Conservation (phyloP, 2,113 vertebrate species). For the Emydocephalus ijimae region DNA sequence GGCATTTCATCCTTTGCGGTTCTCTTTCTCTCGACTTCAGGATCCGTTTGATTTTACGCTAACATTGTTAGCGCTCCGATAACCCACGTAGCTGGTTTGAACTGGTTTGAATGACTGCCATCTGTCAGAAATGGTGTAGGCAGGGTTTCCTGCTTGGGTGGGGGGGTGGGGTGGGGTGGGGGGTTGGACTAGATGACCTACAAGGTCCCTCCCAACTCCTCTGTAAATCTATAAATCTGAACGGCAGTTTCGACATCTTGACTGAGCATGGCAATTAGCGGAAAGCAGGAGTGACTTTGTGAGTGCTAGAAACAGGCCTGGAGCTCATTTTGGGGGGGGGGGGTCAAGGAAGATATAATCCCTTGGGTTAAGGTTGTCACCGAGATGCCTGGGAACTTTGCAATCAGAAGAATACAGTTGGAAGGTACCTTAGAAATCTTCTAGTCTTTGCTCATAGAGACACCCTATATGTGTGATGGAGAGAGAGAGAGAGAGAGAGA, state of each 20-base stretch:
- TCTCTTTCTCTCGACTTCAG: slow-evolving; percentile 47
- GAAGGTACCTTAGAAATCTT: too few species aligned
- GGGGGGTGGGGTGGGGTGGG: too few species aligned
- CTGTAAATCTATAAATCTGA: background rate
- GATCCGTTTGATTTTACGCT: slow-evolving; percentile 16
- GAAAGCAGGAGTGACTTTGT: slow-evolving; percentile 40
- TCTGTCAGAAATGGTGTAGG: too few species aligned
- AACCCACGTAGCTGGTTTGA: slow-evolving; percentile 45
- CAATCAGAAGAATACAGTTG: background rate
- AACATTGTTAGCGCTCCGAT: slow-evolving; percentile 48
- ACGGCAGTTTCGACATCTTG: slow-evolving; percentile 50
- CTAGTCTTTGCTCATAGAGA: too few species aligned
- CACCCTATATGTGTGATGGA: too few species aligned
- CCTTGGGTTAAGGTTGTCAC: background rate
- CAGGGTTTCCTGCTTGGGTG: too few species aligned
- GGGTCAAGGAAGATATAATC: background rate
- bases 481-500: too few species aligned
- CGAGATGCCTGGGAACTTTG: background rate
- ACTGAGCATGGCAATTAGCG: slow-evolving; percentile 38
- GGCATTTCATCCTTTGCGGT: slow-evolving; percentile 48
- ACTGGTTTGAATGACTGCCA: too few species aligned
- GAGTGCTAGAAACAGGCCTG: slow-evolving; percentile 35
- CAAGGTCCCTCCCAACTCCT: too few species aligned
- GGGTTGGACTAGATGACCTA: too few species aligned
- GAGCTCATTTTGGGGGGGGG: slow-evolving; percentile 4